Base-by-base conservation (phyloP, 2,113 vertebrate genomes). In the Elgaria multicarinata region DNA sequence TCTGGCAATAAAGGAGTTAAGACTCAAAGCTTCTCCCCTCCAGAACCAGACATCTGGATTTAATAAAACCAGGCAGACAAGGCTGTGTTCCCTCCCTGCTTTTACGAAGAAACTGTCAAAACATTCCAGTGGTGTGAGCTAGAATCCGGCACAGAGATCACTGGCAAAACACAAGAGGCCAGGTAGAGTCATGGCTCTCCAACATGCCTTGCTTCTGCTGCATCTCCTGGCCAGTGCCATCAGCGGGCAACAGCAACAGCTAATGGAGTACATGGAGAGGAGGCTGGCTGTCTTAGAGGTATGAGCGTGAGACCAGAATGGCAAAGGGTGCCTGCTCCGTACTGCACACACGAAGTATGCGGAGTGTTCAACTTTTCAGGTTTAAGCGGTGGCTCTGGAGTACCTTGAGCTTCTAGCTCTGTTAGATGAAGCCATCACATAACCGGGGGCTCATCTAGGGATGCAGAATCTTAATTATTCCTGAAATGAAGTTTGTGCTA, bases 41-140 rank as follows among this genome's bases (percentile, higher is more conserved):
- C 74, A 82, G 84, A 85, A 85, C 13, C 58, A 92, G 90, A 96
- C 97, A 98, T 98, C 97, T 98, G 97, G 96, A 94, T 96, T 95
- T 96, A 93, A 97, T 98, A 92, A 96, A 66, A 85, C 64, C 78
- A 31, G 91, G 93, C 58, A 2, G 91, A 79, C 72, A 91, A 92
- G 95, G 91, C 94, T 87, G 79, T 76, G 71, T 88, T 89, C 90
- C 64, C 44, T 75, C 50, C 85, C 86, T 77, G 72, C 89, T 58
- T 85, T 92, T 83, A 87, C 66, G 36, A 77, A 89, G 92, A 86
- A 90, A 86, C 87, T 90, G 81, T 80, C 95, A 95, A 96, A 94
- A 95, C 97, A 98, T 98, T 98, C 97, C 97, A 96, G 94, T 97
- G 96, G 93, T 81, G 95, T 98, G 97, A 97, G 97, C 87, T 95